These are phyloP conservation scores for Eilema depressum DNA, from an alignment of 2,888 invertebrate genomes.

Conservation along the genomic window DNA sequence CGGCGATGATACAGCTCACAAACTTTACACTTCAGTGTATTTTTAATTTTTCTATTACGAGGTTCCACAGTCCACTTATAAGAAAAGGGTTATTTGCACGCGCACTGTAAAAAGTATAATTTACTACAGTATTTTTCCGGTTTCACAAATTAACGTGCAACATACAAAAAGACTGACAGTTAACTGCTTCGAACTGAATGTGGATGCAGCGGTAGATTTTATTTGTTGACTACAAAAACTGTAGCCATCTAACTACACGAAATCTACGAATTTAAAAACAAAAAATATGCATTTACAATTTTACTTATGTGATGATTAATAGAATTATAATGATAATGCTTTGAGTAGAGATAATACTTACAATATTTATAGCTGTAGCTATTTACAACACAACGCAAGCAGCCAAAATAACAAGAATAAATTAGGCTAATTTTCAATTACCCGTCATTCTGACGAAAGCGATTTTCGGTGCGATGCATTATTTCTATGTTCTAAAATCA, in stretches of 20 bases:
- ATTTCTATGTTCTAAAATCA: slow-evolving; percentile 78
- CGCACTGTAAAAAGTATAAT: slow-evolving; percentile 34
- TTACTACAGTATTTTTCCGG: slow-evolving; percentile 27
- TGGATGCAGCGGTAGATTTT: slow-evolving; percentile 32
- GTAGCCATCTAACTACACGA: neutral
- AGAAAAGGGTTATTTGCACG: slow-evolving; percentile 27
- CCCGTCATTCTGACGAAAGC: slow-evolving; percentile 41
- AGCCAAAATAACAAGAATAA: slow-evolving; percentile 29
- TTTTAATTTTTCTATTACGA: slow-evolving; percentile 25
- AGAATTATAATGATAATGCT: slow-evolving; percentile 2
- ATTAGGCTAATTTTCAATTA: slow-evolving; percentile 45
- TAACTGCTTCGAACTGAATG: slow-evolving; percentile 32
- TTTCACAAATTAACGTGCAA: slow-evolving; percentile 24
- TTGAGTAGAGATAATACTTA: neutral
- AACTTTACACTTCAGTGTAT: slow-evolving; percentile 42
- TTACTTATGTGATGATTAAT: neutral
- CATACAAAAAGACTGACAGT: slow-evolving; percentile 42
- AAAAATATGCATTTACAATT: neutral
- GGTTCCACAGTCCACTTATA: neutral
- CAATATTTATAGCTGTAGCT: neutral
- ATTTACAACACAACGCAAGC: neutral
- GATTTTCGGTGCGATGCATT: slow-evolving; percentile 63
- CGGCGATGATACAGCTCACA: slow-evolving; percentile 36
- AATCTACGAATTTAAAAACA: neutral
- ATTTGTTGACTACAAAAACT: slow-evolving; percentile 26